phyloP scores from a whole-genome alignment of 2,888 invertebrate genomes.

The Allacma fusca region DNA sequence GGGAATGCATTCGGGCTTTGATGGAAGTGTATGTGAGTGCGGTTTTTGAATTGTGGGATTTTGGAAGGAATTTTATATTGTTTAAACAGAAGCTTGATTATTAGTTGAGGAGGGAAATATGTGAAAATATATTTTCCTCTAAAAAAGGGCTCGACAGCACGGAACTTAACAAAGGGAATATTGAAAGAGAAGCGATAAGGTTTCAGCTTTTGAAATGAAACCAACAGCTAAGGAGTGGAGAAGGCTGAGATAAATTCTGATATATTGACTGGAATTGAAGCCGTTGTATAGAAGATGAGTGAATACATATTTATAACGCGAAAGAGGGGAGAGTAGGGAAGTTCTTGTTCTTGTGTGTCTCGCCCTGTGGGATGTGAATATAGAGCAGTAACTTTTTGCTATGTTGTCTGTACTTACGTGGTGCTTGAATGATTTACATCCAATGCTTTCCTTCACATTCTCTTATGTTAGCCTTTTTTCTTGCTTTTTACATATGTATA shows the following conservation, averaged over 20 bases:
- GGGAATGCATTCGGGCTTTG: too few relatives aligned
- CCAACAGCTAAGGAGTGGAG: neutral
- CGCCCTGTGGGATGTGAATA: too few relatives aligned
- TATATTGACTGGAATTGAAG: neutral
- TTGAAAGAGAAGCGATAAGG: constrained; percentile 3
- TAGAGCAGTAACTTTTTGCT: too few relatives aligned
- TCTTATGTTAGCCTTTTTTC: neutral
- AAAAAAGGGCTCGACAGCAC: neutral
- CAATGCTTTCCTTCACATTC: neutral
- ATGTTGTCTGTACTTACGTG: neutral
- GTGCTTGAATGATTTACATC: constrained; percentile 2
- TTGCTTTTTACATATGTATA: neutral
- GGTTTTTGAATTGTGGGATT: too few relatives aligned
- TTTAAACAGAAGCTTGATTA: too few relatives aligned
- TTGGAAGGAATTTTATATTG: too few relatives aligned
- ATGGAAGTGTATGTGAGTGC: too few relatives aligned
- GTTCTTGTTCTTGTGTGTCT: too few relatives aligned
- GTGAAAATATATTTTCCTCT: too few relatives aligned
- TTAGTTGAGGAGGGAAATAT: neutral
- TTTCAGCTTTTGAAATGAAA: constrained; percentile 7
- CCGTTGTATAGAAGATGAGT: neutral
- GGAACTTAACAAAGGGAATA: neutral
- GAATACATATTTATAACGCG: too few relatives aligned
- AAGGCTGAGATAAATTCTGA: neutral
- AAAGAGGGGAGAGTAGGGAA: too few relatives aligned